phyloP scores from a whole-genome alignment of 2,888 invertebrate species.

The Merodon equestris region DNA sequence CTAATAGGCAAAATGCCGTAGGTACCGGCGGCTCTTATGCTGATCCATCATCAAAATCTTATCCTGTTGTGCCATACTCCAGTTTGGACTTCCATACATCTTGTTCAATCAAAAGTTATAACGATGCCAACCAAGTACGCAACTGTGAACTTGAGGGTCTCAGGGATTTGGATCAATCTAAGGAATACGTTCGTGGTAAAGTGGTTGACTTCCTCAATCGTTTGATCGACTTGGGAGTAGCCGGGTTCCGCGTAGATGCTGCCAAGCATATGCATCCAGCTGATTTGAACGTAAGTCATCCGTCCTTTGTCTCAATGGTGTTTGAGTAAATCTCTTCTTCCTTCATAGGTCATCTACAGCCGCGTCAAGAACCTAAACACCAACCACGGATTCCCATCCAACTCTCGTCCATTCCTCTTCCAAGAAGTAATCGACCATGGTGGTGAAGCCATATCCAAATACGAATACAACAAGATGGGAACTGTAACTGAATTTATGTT shows the following conservation, averaged over 20 bases:
- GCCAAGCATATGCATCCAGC: constrained; percentile 89
- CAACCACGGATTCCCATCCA: no score
- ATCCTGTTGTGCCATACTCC: constrained; percentile 84
- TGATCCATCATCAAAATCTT: constrained; percentile 80
- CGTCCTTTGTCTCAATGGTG: no score
- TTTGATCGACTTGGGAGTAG: constrained; percentile 84
- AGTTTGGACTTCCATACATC: constrained; percentile 85
- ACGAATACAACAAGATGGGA: constrained; percentile 80
- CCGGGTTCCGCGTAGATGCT: constrained; percentile 90
- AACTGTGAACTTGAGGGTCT: constrained; percentile 86
- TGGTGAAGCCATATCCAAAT: constrained; percentile 76
- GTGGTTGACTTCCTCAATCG: constrained; percentile 78
- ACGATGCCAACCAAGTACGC: constrained; percentile 83
- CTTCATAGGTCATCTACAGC: constrained; percentile 71
- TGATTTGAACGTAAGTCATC: constrained; percentile 81
- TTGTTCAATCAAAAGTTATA: constrained; percentile 84
- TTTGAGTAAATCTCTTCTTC: background rate
- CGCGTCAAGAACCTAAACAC: constrained; percentile 81
- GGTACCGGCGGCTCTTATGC: constrained; percentile 85
- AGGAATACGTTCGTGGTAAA: constrained; percentile 83
- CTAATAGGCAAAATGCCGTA: constrained; percentile 62
- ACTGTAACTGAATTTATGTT: no score
- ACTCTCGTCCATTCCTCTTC: constrained; percentile 83
- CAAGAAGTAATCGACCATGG: constrained; percentile 87
- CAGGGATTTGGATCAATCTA: constrained; percentile 86